Evolutionary conservation across 2,113 vertebrate species (phyloP).

Genomic region (Sorex araneus): DNA sequence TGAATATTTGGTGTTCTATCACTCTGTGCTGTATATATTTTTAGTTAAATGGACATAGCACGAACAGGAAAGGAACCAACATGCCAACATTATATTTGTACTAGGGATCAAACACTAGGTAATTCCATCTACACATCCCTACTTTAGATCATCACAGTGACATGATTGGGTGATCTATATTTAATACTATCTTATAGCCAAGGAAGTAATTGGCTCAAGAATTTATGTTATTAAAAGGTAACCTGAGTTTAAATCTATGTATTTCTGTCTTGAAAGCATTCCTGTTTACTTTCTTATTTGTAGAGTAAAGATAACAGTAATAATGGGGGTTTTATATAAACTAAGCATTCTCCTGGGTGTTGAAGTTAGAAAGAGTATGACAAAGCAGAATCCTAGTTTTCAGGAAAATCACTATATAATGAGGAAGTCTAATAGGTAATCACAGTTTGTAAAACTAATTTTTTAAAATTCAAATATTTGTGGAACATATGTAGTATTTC

Average conservation of each 20-base stretch:
- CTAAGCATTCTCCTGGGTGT: background rate
- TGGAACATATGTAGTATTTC: background rate
- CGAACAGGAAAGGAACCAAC: background rate
- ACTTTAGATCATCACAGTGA: background rate
- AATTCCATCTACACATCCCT: background rate
- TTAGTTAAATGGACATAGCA: background rate
- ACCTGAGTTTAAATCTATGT: background rate
- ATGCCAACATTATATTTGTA: background rate
- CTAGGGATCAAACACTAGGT: background rate
- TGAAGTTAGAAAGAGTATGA: background rate
- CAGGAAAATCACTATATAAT: background rate
- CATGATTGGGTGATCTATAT: background rate
- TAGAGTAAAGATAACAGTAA: background rate
- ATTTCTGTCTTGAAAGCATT: background rate
- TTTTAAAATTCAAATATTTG: slow-evolving; percentile 13
- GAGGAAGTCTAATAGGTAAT: background rate
- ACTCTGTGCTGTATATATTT: background rate
- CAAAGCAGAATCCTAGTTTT: background rate
- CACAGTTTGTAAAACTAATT: background rate
- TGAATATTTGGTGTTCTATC: background rate
- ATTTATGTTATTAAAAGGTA: slow-evolving; percentile 13
- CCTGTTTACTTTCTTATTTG: background rate
- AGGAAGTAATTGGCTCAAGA: background rate
- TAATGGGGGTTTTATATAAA: background rate
- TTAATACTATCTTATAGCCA: too few species aligned